Evolutionary conservation across 2,113 vertebrate species (phyloP).

Genomic region (Pangasianodon hypophthalmus): DNA sequence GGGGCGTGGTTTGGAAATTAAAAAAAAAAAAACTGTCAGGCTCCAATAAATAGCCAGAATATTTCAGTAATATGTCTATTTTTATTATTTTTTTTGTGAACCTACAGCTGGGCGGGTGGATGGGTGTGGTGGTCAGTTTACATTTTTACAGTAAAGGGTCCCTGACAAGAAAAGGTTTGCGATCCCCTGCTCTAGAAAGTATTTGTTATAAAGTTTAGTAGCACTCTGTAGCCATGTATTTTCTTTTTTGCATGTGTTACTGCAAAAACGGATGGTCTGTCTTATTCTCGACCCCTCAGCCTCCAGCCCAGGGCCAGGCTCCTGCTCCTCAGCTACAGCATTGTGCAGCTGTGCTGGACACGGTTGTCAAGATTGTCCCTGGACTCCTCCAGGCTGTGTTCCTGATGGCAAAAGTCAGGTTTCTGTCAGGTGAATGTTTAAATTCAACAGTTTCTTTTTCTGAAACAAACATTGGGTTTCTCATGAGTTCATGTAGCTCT

Average conservation of each 20-base stretch:
- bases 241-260: neutral
- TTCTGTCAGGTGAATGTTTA: conserved; percentile 82
- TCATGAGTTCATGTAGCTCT: neutral
- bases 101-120: too few species aligned
- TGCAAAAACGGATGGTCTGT: neutral
- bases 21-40: neutral
- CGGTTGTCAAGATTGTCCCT: conserved; percentile 86
- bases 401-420: conserved; percentile 89
- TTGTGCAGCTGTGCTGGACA: conserved; percentile 86
- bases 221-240: neutral
- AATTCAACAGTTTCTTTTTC: neutral
- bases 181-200: neutral
- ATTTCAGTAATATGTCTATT: neutral
- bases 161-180: neutral
- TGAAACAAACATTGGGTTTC: neutral
- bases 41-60: neutral
- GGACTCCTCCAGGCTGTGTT: conserved; percentile 87
- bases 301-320: conserved; percentile 79
- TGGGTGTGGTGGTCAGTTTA: neutral
- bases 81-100: too few species aligned
- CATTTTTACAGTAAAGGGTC: neutral
- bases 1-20: neutral
- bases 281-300: conserved; percentile 67
- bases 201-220: neutral
- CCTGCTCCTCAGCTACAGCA: conserved; percentile 82